Evolutionary conservation across 2,797 vertebrate species (phyloP), one percentile per base, ranked within the genome.

Genomic region (Paguma larvata): DNA sequence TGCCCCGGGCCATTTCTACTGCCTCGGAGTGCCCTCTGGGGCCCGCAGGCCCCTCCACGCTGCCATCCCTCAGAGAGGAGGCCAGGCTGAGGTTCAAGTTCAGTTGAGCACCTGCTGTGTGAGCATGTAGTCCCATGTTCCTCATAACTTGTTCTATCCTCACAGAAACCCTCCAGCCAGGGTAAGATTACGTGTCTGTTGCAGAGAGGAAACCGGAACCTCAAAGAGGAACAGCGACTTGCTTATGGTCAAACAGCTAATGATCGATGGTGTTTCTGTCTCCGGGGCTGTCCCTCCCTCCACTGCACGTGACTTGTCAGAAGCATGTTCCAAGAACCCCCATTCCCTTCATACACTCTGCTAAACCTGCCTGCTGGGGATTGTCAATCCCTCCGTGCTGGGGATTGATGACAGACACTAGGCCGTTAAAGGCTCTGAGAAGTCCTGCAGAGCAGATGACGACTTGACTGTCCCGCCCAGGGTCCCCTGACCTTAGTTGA

Each of bases 271-370:
- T 41, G 32, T 48, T 94, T 19, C 46, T 59, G 32, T 18, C 77
- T 83, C 48, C 11, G 25, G 34, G 73, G 27, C 18, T 19, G 19
- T 16, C 11, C 15, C 25, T 56, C 5, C 21, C 70, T 32, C 27
- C n/a, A 41, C 41, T 15, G 6, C 14, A 5, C 18, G 25, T 2
- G 41, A 16, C 19, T 21, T 25, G 41, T 27, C 51, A 4, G 15
- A 15, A 38, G 13, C 5, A 0, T 9, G 15, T 15, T 62, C 18
- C 0, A 1, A 16, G 73, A 48, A 56, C 19, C 10, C 11, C 15
- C 15, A 7, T 19, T 93, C 16, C 62, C 27, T 67, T 34, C 38
- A 6, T 15, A 3, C 6, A 15, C 21, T 46, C 72, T 56, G 38
- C 83, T 44, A 15, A 34, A 14, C 8, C 21, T 11, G 5, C 10